Evolutionary conservation across 2,797 vertebrate species (phyloP).

Genomic region (Taenioides sp.): DNA sequence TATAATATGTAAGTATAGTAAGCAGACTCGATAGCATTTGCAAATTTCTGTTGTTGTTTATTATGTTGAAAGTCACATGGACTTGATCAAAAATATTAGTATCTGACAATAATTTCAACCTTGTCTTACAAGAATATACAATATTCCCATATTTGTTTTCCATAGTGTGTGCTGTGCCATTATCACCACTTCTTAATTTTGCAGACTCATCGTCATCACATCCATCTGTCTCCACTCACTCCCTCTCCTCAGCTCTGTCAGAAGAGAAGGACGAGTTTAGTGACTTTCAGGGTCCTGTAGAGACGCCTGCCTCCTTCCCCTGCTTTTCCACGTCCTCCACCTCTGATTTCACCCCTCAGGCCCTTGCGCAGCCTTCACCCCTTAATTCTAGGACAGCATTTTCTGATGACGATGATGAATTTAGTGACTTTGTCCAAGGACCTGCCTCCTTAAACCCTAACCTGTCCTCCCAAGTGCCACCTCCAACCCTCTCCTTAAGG

Average conservation of each 20-base stretch:
- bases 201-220: slow-evolving; percentile 95
- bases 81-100: neutral
- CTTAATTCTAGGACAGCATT: slow-evolving; percentile 40
- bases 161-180: slow-evolving; percentile 73
- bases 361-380: slow-evolving; percentile 40
- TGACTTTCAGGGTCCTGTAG: slow-evolving; percentile 93
- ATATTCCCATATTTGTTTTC: slow-evolving; percentile 48
- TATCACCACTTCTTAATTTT: slow-evolving; percentile 88
- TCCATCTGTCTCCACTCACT: slow-evolving; percentile 86
- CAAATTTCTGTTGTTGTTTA: neutral
- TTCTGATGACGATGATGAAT: slow-evolving; percentile 84
- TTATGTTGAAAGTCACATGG: neutral
- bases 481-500: slow-evolving; percentile 41
- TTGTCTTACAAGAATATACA: neutral
- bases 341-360: slow-evolving; percentile 53
- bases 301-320: slow-evolving; percentile 74
- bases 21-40: no score
- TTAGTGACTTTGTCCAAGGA: slow-evolving; percentile 98
- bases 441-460: slow-evolving; percentile 70
- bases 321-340: slow-evolving; percentile 60
- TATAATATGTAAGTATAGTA: neutral
- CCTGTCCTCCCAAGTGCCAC: slow-evolving; percentile 46
- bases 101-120: neutral
- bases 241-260: slow-evolving; percentile 84
- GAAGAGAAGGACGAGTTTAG: slow-evolving; percentile 93